Conservation (phyloP, 2,113 vertebrate genomes). For the Scalopus aquaticus region DNA sequence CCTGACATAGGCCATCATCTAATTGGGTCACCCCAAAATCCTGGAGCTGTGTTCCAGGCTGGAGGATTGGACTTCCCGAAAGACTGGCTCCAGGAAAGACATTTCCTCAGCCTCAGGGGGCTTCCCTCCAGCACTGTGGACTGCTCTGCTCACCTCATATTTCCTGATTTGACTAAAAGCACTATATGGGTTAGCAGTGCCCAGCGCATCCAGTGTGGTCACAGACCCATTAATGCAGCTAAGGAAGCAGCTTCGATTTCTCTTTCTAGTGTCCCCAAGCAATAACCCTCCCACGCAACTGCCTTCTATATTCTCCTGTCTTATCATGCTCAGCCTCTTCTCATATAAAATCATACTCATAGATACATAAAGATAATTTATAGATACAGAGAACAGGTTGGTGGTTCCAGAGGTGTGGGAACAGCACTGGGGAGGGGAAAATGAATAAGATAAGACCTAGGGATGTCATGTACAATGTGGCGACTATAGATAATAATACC, state of each 20-base stretch:
- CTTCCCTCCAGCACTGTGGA: not conserved
- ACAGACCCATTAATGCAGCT: not conserved
- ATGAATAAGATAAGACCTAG: too few species aligned
- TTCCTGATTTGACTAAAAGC: not conserved
- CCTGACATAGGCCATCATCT: conserved; percentile 57
- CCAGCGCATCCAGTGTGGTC: not conserved
- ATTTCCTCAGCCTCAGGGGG: not conserved
- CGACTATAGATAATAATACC: not conserved
- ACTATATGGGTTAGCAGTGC: not conserved
- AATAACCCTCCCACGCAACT: not conserved
- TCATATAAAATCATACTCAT: too few species aligned
- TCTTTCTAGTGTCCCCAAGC: not conserved
- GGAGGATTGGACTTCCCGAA: not conserved
- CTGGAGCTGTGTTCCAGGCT: not conserved
- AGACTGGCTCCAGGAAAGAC: not conserved
- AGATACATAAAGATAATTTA: too few species aligned
- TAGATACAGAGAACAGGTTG: not conserved
- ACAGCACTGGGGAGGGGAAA: not conserved
- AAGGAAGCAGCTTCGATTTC: not conserved
- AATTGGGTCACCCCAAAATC: conserved; percentile 24
- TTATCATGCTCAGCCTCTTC: not conserved
- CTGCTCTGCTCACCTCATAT: not conserved
- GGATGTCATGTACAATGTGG: not conserved
- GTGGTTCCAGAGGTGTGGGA: not conserved
- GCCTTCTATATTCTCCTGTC: not conserved